Base-by-base conservation (phyloP, 2,888 invertebrate genomes). In the Neria commutata region DNA sequence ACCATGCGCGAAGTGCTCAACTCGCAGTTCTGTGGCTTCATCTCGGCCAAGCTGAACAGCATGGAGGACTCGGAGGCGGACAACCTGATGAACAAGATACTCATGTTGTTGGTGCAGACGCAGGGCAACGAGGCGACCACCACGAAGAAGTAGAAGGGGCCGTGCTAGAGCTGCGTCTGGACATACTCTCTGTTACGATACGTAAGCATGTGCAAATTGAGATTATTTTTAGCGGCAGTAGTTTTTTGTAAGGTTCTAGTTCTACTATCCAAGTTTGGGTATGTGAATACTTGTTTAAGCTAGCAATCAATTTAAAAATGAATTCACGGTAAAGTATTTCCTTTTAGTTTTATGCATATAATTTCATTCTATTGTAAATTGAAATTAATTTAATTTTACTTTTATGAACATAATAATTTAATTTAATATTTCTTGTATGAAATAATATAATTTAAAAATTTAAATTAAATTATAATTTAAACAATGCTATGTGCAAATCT, bases 11-110 rank as follows among this genome's bases (percentile, higher is more conserved):
- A 79, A 59, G 74, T 80, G 29, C 67, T 79, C 49, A 79, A 79
- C 59, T 78, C 78, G 0, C 79, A 80, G 63, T 79, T 79, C 59
- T 79, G 79, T 48, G 80, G 79, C 26, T 79, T 79, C 61, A 80
- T 79, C 26, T 76, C 79, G 56, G 79, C 79, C 56, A 79, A 79
- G 58, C 62, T 79, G 55, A 79, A 79, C 46, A 80, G 80, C 61
- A 72, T 79, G 80, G 78, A 79, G 52, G 79, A 80, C 42, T 69
- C 73, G 4, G 79, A 79, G 59, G 79, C 79, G 26, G 79, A 79
- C 47, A 80, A 80, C 70, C 72, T 79, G 26, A 79, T 79, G 80
- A 79, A 80, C 60, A 74, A 76, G 63, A 79, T 79, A 34, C 69
- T 79, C 23, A 67, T 79, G 67, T 62, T 79, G 26, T 69, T 79